These are phyloP conservation scores for Fragariocoptes setiger DNA, from an alignment of 1,140 invertebrate species.

Conservation along the genomic window DNA sequence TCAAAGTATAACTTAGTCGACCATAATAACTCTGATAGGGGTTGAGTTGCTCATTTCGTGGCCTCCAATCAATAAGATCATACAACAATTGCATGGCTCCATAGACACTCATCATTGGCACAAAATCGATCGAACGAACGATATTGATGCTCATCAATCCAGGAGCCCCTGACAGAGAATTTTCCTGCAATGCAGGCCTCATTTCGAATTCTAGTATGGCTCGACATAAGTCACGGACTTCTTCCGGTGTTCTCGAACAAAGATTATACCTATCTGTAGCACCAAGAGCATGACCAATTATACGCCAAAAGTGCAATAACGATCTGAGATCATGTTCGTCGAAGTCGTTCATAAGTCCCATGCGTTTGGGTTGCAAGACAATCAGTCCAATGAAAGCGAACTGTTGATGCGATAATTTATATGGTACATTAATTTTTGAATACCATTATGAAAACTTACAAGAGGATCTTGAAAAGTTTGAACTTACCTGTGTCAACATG, in stretches of 20 bases:
- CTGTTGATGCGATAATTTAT: constrained; percentile 8
- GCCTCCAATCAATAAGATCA: not conserved
- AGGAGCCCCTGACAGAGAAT: not conserved
- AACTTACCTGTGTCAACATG: too few species aligned
- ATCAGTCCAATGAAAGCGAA: constrained; percentile 15
- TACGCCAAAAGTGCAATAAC: constrained; percentile 47
- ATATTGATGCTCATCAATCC: not conserved
- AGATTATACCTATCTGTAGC: constrained; percentile 38
- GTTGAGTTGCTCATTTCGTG: not conserved
- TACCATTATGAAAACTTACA: too few species aligned
- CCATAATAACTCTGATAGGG: not conserved
- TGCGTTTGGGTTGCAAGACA: constrained; percentile 12
- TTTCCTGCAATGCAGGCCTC: not conserved
- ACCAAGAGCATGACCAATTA: constrained; percentile 42
- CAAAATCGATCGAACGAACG: not conserved
- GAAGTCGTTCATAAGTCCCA: constrained; percentile 14
- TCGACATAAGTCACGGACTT: constrained; percentile 15
- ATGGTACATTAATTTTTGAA: too few species aligned
- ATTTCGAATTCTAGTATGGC: not conserved
- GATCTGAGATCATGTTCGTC: constrained; percentile 29
- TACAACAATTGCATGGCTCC: not conserved
- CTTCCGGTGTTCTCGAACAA: constrained; percentile 19
- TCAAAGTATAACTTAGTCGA: not conserved
- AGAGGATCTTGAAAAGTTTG: too few species aligned
- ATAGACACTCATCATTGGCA: not conserved